Evolutionary conservation across 2,113 vertebrate genomes (phyloP), one percentile per base, ranked within the genome.

Genomic region (Callipepla squamata): DNA sequence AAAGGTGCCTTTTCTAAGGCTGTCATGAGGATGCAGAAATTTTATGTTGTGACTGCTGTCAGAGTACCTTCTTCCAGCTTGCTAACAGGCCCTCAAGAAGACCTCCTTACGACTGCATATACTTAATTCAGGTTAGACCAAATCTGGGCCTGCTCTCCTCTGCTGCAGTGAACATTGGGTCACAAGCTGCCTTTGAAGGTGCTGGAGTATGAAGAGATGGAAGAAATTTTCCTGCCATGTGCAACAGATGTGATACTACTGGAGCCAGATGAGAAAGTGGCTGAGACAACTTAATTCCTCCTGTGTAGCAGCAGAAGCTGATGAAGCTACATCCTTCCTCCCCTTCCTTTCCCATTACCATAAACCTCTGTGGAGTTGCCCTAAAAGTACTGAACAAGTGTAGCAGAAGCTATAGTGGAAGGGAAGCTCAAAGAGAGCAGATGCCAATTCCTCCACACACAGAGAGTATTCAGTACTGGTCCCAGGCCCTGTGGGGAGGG

Each of bases 231-330:
- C 74, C 53, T 66, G 26, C 58, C 12, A 25, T 17, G 17, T 45
- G 50, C 8, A 25, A 84, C 15, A 89, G 20, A 76, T 50, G 25
- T 32, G 11, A 57, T 76, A 65, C 40, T 89, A 10, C n/a, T 79
- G 91, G 88, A 89, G 70, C n/a, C 86, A 85, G 74, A 87, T 65
- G 36, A 92, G 88, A 94, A 89, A 69, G 55, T 81, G 62, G 4
- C 45, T 69, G 26, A 11, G 11, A 73, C 13, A 75, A 78, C 7
- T 30, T 67, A 16, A 67, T 50, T 74, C n/a, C 72, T 67, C 61
- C 26, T 16, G n/a, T 38, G 80, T 85, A 87, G 72, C 6, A 77
- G 63, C 28, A 93, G 50, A 62, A 80, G 20, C 47, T 88, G 57
- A 86, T 68, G 65, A 83, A 91, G 91, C 40, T 30, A 6, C 36